Evolutionary conservation across 2,888 invertebrate genomes (phyloP).

Genomic region (Napeogenes sylphis): DNA sequence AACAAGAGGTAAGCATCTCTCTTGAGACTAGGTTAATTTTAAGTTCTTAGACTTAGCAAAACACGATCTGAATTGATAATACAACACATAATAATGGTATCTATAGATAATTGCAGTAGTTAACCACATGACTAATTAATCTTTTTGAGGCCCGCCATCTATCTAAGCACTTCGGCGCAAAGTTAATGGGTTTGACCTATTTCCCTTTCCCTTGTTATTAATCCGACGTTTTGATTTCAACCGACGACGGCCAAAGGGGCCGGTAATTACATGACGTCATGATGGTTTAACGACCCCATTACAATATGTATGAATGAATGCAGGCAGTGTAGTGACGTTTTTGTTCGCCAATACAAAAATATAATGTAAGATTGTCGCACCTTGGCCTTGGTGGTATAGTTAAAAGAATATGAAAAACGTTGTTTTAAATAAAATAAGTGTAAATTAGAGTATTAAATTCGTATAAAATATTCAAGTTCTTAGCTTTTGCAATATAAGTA

Average conservation of each 20-base stretch:
- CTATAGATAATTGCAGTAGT: background rate
- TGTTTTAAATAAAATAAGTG: background rate
- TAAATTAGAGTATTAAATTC: too few species aligned
- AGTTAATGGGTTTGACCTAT: slow-evolving; percentile 75
- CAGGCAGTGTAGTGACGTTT: slow-evolving; percentile 69
- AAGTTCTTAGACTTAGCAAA: too few species aligned
- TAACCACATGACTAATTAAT: slow-evolving; percentile 18
- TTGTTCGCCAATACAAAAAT: slow-evolving; percentile 51
- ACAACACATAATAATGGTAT: background rate
- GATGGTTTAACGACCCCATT: slow-evolving; percentile 76
- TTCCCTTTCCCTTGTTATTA: slow-evolving; percentile 74
- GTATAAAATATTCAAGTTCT: too few species aligned
- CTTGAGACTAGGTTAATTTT: too few species aligned
- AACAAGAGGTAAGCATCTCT: too few species aligned
- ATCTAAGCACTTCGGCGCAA: slow-evolving; percentile 30
- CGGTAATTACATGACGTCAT: slow-evolving; percentile 77
- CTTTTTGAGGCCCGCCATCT: slow-evolving; percentile 13
- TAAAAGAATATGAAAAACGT: slow-evolving; percentile 17
- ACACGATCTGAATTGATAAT: background rate
- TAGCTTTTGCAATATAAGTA: too few species aligned
- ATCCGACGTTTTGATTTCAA: slow-evolving; percentile 75
- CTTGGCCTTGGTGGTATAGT: slow-evolving; percentile 16
- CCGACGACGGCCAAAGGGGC: slow-evolving; percentile 67
- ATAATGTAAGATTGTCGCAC: slow-evolving; percentile 46
- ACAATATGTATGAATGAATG: slow-evolving; percentile 77